Evolutionary conservation across 2,797 vertebrate genomes (phyloP).

Genomic region (Paratrypauchen microcephalus): DNA sequence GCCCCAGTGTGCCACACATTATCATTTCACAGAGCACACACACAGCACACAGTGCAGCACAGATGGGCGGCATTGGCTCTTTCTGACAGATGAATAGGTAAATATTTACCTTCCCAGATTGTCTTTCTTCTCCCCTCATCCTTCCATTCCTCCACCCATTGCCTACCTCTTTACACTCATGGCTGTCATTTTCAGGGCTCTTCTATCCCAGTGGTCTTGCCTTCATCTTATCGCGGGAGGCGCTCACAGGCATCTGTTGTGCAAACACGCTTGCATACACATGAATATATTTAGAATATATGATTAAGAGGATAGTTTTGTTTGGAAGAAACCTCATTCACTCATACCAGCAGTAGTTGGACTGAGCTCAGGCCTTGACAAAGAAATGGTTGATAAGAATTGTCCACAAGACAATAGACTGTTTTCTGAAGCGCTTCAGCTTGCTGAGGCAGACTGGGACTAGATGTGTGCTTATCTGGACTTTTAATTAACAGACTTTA

Average conservation of each 20-base stretch:
- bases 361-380: slow-evolving; percentile 38
- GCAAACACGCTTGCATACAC: slow-evolving; percentile 51
- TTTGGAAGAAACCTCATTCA: slow-evolving; percentile 25
- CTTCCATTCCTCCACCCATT: slow-evolving; percentile 41
- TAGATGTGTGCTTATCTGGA: slow-evolving; percentile 46
- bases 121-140: slow-evolving; percentile 55
- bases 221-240: slow-evolving; percentile 55
- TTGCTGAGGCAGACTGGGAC: slow-evolving; percentile 41
- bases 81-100: slow-evolving; percentile 63
- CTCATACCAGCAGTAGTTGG: slow-evolving; percentile 19
- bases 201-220: slow-evolving; percentile 39
- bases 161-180: slow-evolving; percentile 34
- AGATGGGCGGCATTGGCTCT: slow-evolving; percentile 64
- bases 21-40: slow-evolving; percentile 62
- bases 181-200: slow-evolving; percentile 32
- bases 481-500: slow-evolving; percentile 56
- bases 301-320: slow-evolving; percentile 35
- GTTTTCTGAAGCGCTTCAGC: slow-evolving; percentile 54
- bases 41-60: slow-evolving; percentile 45
- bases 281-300: slow-evolving; percentile 54
- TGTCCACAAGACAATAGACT: slow-evolving; percentile 51
- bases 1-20: slow-evolving; percentile 54
- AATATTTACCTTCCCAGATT: slow-evolving; percentile 77
- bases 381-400: slow-evolving; percentile 63
- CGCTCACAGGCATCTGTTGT: slow-evolving; percentile 61